Evolutionary conservation across 2,113 vertebrate genomes (phyloP).

Genomic region (Takifugu flavidus): DNA sequence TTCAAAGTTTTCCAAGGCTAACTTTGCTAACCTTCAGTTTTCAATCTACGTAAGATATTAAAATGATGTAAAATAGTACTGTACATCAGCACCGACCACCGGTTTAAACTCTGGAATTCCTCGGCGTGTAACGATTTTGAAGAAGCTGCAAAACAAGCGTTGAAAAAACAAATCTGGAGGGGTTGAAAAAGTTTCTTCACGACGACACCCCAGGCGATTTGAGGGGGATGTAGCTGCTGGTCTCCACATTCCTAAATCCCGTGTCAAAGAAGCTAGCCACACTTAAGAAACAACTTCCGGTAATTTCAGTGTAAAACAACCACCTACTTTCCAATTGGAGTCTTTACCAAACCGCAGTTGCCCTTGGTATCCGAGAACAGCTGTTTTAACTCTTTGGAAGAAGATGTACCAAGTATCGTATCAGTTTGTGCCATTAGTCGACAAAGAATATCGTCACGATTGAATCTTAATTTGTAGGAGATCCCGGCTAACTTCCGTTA

Average conservation of each 20-base stretch:
- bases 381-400: neutral
- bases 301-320: constrained; percentile 33
- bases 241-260: constrained; percentile 65
- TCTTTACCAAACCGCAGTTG: neutral
- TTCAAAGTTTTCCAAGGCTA: neutral
- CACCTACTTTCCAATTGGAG: neutral
- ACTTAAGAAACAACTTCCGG: neutral
- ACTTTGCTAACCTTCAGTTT: constrained; percentile 44
- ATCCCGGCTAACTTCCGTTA: no score
- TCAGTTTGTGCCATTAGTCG: no score
- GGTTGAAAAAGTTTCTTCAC: constrained; percentile 16
- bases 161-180: no score
- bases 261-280: neutral
- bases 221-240: constrained; percentile 54
- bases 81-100: neutral
- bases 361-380: neutral
- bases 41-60: neutral
- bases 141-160: neutral
- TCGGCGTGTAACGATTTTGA: neutral
- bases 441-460: no score
- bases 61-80: neutral
- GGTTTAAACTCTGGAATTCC: neutral
- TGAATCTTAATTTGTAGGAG: no score
- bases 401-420: neutral
- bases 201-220: constrained; percentile 30